These are phyloP conservation scores for Psophia crepitans DNA, from an alignment of 2,113 vertebrate species.

Conservation along the genomic window DNA sequence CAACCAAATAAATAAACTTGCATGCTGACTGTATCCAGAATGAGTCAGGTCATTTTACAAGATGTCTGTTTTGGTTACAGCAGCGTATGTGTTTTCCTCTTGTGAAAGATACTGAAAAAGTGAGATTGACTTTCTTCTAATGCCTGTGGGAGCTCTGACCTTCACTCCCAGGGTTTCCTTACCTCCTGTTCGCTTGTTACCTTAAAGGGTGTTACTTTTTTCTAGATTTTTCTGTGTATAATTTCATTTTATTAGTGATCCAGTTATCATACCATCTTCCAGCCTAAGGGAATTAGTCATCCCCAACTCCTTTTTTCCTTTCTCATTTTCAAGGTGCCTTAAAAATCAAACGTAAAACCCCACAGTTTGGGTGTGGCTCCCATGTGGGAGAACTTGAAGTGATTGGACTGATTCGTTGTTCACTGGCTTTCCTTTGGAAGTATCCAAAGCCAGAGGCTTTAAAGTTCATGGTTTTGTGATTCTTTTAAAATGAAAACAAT, in stretches of 20 bases:
- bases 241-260: background rate
- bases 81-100: background rate
- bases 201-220: background rate
- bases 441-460: background rate
- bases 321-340: background rate
- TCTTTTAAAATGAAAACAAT: background rate
- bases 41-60: background rate
- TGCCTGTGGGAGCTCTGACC: background rate
- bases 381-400: background rate
- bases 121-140: background rate
- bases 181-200: background rate
- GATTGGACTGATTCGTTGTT: background rate
- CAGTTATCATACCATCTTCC: background rate
- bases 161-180: background rate
- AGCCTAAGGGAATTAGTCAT: background rate
- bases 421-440: background rate
- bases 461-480: background rate
- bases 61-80: background rate
- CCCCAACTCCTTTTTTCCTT: background rate
- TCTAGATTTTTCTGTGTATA: background rate
- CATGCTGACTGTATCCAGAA: background rate
- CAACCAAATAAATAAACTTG: background rate
- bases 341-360: background rate
- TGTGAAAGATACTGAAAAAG: background rate
- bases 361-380: background rate